phyloP scores from a whole-genome alignment of 2,888 invertebrate species.

The Nemurella pictetii region DNA sequence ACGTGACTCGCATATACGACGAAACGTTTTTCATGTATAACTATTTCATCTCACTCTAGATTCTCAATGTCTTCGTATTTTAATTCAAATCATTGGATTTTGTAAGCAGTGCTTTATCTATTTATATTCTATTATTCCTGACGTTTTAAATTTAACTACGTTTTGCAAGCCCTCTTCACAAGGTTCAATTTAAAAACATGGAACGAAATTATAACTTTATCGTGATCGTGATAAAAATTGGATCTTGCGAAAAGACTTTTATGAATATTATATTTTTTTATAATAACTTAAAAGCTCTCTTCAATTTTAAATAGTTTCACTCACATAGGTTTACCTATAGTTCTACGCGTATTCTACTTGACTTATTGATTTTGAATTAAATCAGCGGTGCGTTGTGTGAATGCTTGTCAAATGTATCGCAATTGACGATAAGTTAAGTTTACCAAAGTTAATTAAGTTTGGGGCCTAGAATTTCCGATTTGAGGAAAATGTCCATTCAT shows the following conservation, averaged over 20 bases:
- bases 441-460: background rate
- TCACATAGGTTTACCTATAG: background rate
- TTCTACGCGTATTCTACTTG: background rate
- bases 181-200: background rate
- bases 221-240: background rate
- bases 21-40: background rate
- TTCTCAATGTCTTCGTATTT: background rate
- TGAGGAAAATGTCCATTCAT: slow-evolving; percentile 34
- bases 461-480: slow-evolving; percentile 13
- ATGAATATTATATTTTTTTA: background rate
- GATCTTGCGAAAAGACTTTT: background rate
- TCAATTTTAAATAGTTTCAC: background rate
- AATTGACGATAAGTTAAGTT: background rate
- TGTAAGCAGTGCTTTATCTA: background rate
- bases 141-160: background rate
- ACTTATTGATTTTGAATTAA: background rate
- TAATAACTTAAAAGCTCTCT: background rate
- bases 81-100: background rate
- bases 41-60: background rate
- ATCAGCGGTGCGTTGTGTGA: background rate
- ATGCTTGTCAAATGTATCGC: background rate
- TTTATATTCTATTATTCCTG: background rate
- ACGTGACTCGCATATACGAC: background rate
- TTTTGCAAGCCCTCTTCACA: background rate
- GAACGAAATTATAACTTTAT: no score